These are phyloP conservation scores for Cydia fagiglandana DNA, from an alignment of 1,140 invertebrate species.

Conservation along the genomic window DNA sequence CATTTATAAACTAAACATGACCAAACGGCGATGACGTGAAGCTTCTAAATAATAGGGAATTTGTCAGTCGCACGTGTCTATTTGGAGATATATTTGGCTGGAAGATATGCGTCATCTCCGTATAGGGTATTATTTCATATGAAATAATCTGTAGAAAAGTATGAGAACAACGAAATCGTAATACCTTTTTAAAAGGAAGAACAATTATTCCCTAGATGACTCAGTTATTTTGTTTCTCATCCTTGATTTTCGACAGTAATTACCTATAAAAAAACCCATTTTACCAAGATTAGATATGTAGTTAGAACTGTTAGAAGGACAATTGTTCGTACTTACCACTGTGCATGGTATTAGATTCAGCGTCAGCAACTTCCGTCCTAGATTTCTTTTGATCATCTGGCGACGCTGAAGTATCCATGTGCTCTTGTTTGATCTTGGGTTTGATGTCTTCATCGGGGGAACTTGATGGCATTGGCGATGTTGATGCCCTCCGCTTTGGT, in stretches of 20 bases:
- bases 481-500: conserved; percentile 82
- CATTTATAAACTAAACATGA: conserved; percentile 73
- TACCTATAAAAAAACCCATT: not conserved
- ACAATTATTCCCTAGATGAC: conserved; percentile 12
- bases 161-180: not conserved
- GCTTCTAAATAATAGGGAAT: conserved; percentile 50
- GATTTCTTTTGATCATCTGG: conserved; percentile 84
- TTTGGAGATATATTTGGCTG: conserved; percentile 33
- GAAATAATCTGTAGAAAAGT: not conserved
- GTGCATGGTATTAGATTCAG: conserved; percentile 92
- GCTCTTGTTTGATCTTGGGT: conserved; percentile 86
- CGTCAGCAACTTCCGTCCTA: conserved; percentile 89
- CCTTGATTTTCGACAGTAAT: not conserved
- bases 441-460: conserved; percentile 84
- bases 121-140: conserved; percentile 3
- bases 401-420: conserved; percentile 81
- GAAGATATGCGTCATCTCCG: conserved; percentile 15
- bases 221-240: not conserved
- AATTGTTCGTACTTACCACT: conserved; percentile 84
- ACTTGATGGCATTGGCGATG: conserved; percentile 82
- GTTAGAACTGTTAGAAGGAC: no score
- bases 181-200: not conserved
- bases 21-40: conserved; percentile 57
- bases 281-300: not conserved
- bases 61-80: conserved; percentile 49